These are phyloP conservation scores for Oreochromis aureus DNA, from an alignment of 2,113 vertebrate species.

Conservation along the genomic window DNA sequence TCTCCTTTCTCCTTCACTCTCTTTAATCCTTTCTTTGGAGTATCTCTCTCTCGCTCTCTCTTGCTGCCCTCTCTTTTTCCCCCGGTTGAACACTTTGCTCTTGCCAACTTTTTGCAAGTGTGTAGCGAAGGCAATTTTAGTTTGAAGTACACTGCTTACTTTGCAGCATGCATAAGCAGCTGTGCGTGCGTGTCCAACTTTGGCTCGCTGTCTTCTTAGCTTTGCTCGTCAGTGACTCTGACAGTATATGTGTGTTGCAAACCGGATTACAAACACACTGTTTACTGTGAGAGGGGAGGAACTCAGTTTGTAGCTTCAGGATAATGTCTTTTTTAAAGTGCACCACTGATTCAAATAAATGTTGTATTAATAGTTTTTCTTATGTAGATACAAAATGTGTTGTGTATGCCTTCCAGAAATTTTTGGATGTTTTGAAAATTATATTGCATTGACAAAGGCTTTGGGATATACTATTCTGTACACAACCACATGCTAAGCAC, in stretches of 20 bases:
- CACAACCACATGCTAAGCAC: background rate
- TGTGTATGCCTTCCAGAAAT: background rate
- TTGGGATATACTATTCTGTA: background rate
- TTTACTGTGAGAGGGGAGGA: background rate
- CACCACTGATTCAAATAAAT: conserved; percentile 18
- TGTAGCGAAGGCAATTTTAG: conserved; percentile 10
- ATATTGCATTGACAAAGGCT: background rate
- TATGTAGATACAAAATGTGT: background rate
- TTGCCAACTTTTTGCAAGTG: conserved; percentile 12
- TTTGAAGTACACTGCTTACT: conserved; percentile 27
- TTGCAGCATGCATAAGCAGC: conserved; percentile 22
- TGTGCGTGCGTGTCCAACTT: background rate
- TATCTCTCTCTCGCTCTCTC: background rate
- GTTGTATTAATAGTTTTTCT: background rate
- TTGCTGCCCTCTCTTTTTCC: background rate
- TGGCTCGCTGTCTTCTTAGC: conserved; percentile 8
- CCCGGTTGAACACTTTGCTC: background rate
- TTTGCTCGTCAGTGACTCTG: conserved; percentile 3
- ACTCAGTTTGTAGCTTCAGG: background rate
- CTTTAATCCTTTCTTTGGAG: conserved; percentile 1
- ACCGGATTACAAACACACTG: conserved; percentile 34
- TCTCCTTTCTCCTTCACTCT: background rate
- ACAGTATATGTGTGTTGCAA: conserved; percentile 19
- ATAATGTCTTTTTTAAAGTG: background rate
- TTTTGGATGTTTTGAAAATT: background rate